Conservation (phyloP, 2,888 invertebrate genomes). For the Apamea monoglypha region DNA sequence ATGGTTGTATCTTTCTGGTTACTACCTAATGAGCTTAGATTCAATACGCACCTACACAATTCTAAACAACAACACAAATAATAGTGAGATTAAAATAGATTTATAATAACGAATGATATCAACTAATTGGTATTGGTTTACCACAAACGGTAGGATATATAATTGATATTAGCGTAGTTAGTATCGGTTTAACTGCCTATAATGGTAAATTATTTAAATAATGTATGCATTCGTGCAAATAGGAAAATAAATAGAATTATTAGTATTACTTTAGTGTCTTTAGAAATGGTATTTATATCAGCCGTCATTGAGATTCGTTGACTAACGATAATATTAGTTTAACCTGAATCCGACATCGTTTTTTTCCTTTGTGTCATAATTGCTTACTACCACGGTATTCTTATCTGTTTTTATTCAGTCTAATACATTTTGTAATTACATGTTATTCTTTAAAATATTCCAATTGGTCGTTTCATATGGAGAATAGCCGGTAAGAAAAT, state of each 20-base stretch:
- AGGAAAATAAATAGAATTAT: conserved; percentile 35
- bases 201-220: conserved; percentile 39
- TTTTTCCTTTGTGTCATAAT: not conserved
- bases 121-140: conserved; percentile 43
- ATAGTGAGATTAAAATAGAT: conserved; percentile 38
- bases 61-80: conserved; percentile 10
- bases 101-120: conserved; percentile 36
- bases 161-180: conserved; percentile 44
- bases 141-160: conserved; percentile 43
- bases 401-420: not conserved
- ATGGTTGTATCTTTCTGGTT: not conserved
- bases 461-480: no score
- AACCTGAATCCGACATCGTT: not conserved
- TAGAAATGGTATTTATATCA: not conserved
- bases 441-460: not conserved
- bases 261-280: conserved; percentile 12
- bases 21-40: conserved; percentile 3
- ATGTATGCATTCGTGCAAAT: conserved; percentile 21
- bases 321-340: not conserved
- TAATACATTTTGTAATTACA: not conserved
- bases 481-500: not conserved
- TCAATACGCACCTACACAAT: not conserved
- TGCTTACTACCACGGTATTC: not conserved
- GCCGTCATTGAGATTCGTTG: not conserved
- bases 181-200: conserved; percentile 17